Evolutionary conservation across 1,140 invertebrate genomes (phyloP), one percentile per base, ranked within the genome.

Genomic region (Heliothis virescens): DNA sequence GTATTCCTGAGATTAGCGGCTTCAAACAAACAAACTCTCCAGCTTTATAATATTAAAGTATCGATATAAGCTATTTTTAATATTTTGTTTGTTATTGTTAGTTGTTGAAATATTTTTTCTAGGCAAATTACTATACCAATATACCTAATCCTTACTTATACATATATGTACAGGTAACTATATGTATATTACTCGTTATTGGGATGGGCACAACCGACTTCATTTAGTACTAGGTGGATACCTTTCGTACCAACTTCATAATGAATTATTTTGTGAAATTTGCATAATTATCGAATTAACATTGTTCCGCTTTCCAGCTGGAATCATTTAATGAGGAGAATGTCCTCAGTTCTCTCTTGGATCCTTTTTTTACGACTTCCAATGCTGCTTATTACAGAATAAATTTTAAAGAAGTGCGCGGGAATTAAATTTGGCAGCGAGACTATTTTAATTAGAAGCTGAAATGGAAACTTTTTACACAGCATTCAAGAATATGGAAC

Each of bases 201-300:
- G 15, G 21, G 21, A 26, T 26, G 13, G 53, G 47, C 4, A 7
- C 52, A 57, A 29, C 52, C n/a, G 18, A 50, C 57, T 55, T 26
- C 52, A 4, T 34, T 57, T 41, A 18, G 13, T 76, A 76, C 48
- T 18, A 71, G n/a, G n/a, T n/a, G n/a, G n/a, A n/a, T n/a, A n/a
- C n/a, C n/a, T n/a, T n/a, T n/a, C 48, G 48, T 53, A 69, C 67
- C 52, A 3, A 78, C 34, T 29, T 79, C 82, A 81, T 81, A 81
- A 79, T 83, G 79, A 83, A 81, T 79, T 80, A 79, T 81, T 83
- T 79, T 52, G n/a, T 53, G 7, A 69, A 79, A 83, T 83, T 83
- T 81, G 65, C 82, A 83, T 83, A 83, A 81, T 81, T 83, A 83
- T 81, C 82, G 82, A 81, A 83, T 83, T 83, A 83, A 81, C 79